These are phyloP conservation scores for Pterois miles DNA, from an alignment of 2,797 vertebrate species.

Conservation along the genomic window DNA sequence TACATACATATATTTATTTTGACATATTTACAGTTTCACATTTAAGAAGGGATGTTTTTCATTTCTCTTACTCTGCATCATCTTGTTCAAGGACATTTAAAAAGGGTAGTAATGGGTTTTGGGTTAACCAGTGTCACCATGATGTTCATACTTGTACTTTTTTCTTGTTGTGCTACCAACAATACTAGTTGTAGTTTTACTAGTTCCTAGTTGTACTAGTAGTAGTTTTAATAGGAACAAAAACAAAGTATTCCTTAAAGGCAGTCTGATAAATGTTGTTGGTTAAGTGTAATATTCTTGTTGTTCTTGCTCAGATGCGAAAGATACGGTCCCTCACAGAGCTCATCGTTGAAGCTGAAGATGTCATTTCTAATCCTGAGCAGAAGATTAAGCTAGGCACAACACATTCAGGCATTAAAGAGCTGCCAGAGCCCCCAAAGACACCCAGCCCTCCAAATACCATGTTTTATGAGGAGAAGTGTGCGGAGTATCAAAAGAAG, in stretches of 20 bases:
- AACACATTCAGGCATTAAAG: neutral
- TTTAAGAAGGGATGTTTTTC: no score
- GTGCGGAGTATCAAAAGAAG: constrained; percentile 81
- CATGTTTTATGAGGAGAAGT: constrained; percentile 86
- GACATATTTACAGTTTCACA: no score
- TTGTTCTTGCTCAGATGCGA: constrained; percentile 80
- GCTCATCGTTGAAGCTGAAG: constrained; percentile 88
- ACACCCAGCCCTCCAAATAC: constrained; percentile 84
- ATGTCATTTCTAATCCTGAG: constrained; percentile 81
- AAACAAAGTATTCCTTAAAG: neutral
- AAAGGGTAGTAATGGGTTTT: neutral
- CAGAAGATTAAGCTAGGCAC: constrained; percentile 82
- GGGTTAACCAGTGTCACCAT: neutral
- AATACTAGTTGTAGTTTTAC: no score
- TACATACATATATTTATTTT: no score
- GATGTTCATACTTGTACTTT: no score
- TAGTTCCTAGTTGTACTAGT: no score
- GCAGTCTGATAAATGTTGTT: neutral
- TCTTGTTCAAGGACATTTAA: neutral
- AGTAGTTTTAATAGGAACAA: no score
- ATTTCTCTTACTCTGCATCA: neutral
- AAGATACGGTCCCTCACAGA: constrained; percentile 89
- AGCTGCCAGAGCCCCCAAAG: constrained; percentile 84
- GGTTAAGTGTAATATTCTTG: neutral
- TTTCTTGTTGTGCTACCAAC: neutral